These are phyloP conservation scores for Notarius quadriscutis DNA, from an alignment of 2,113 vertebrate species.

Conservation along the genomic window DNA sequence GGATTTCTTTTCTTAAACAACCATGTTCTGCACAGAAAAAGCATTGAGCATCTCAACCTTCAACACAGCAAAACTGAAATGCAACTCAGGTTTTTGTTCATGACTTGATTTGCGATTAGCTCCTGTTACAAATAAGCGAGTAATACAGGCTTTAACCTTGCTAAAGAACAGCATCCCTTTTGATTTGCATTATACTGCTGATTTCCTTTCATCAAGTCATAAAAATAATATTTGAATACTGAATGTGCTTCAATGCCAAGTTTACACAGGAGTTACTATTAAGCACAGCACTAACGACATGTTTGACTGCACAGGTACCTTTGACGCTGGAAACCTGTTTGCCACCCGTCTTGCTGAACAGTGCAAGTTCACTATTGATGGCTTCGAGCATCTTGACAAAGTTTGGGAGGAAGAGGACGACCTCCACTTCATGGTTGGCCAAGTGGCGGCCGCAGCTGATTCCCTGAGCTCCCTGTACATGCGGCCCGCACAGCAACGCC, in stretches of 20 bases:
- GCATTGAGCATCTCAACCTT: neutral
- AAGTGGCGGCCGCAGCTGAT: conserved; percentile 95
- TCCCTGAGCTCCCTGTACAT: conserved; percentile 95
- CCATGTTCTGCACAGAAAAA: neutral
- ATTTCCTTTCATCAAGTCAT: neutral
- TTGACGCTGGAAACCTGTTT: conserved; percentile 92
- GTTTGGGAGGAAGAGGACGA: conserved; percentile 93
- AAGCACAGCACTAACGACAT: neutral
- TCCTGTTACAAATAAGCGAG: neutral
- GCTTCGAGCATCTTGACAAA: conserved; percentile 97
- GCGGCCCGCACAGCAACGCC: conserved; percentile 90
- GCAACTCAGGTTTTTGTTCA: neutral
- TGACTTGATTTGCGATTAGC: neutral
- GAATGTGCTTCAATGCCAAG: neutral
- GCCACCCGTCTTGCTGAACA: conserved; percentile 88
- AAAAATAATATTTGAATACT: neutral
- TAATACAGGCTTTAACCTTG: neutral
- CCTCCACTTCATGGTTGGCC: conserved; percentile 94
- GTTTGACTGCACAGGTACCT: conserved; percentile 71
- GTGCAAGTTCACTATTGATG: conserved; percentile 89
- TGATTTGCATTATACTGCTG: neutral
- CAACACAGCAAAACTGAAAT: neutral
- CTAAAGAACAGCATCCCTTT: neutral
- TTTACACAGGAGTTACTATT: neutral
- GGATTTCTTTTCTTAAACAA: neutral